A percentile compares a stretch with the other conserved stretches of the same genome.
phyloP scores from a whole-genome alignment of 2,113 vertebrate genomes.

The Sinocyclocheilus rhinocerous region DNA sequence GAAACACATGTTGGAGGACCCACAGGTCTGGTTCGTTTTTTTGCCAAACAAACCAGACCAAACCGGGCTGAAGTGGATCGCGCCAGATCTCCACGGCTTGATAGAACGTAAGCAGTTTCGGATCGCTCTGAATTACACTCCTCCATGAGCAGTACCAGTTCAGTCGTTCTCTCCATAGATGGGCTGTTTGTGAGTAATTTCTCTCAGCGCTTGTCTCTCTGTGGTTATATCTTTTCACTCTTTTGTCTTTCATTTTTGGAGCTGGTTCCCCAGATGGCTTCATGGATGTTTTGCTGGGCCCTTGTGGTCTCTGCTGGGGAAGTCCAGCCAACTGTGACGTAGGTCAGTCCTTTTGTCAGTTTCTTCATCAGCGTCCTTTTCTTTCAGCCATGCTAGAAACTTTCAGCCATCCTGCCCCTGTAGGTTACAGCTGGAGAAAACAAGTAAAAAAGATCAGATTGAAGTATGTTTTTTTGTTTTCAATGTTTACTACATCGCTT shows the following conservation, averaged over 20 bases:
- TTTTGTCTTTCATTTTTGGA: conserved; percentile 34
- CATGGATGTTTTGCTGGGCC: conserved; percentile 16
- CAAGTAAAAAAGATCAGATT: conserved; percentile 4
- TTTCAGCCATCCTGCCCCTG: conserved; percentile 72
- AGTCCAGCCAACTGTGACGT: conserved; percentile 29
- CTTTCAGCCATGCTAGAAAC: conserved; percentile 43
- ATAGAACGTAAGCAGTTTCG: neutral
- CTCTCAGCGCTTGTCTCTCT: conserved; percentile 11
- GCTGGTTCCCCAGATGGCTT: conserved; percentile 28
- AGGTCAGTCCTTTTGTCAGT: conserved; percentile 28
- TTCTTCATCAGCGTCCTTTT: conserved; percentile 3
- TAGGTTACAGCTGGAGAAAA: conserved; percentile 67
- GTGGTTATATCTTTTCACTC: conserved; percentile 15
- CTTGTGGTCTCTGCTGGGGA: conserved; percentile 31
- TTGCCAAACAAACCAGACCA: neutral
- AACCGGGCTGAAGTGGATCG: conserved; percentile 10
- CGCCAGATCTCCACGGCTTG: neutral
- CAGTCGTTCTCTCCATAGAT: neutral
- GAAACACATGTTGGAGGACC: neutral
- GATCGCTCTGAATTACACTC: neutral
- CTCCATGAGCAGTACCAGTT: conserved; percentile 24
- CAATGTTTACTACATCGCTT: neutral
- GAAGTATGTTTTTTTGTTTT: neutral
- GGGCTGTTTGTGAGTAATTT: neutral
- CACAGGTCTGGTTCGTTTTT: neutral